phyloP scores from a whole-genome alignment of 2,888 invertebrate species.

The Perdita meconis region DNA sequence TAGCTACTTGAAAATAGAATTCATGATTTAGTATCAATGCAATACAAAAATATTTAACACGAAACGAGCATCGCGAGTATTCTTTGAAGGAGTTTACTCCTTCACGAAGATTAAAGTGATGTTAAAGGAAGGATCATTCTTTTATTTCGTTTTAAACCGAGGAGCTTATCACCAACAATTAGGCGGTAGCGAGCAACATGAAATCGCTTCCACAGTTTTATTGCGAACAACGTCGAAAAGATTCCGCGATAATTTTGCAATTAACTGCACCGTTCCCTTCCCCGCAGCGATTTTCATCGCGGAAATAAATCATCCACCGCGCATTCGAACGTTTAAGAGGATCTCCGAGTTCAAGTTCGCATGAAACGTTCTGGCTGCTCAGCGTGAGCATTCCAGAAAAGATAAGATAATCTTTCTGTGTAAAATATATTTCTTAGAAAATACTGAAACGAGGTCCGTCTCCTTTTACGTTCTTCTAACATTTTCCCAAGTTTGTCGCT shows the following conservation, averaged over 20 bases:
- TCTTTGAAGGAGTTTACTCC: slow-evolving; percentile 1
- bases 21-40: no score
- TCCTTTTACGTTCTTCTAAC: no score
- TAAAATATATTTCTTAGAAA: no score
- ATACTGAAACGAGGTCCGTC: no score
- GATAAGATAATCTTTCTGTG: no score
- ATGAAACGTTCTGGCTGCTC: no score
- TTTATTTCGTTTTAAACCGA: slow-evolving; percentile 43
- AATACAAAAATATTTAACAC: slow-evolving; percentile 9
- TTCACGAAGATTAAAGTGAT: slow-evolving; percentile 51
- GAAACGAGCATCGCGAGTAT: slow-evolving; percentile 11
- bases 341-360: no score
- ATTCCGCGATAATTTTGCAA: slow-evolving; percentile 57
- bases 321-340: no score
- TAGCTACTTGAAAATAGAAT: no score
- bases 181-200: slow-evolving; percentile 26
- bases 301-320: slow-evolving; percentile 1
- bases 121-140: slow-evolving; percentile 47
- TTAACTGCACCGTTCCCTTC: slow-evolving; percentile 47
- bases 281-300: slow-evolving; percentile 26
- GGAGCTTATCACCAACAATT: slow-evolving; percentile 44
- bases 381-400: no score
- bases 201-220: slow-evolving; percentile 19
- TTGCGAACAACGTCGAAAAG: slow-evolving; percentile 42
- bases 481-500: no score